Base-by-base conservation (phyloP, 2,113 vertebrate species). In the Larimichthys polyactis region DNA sequence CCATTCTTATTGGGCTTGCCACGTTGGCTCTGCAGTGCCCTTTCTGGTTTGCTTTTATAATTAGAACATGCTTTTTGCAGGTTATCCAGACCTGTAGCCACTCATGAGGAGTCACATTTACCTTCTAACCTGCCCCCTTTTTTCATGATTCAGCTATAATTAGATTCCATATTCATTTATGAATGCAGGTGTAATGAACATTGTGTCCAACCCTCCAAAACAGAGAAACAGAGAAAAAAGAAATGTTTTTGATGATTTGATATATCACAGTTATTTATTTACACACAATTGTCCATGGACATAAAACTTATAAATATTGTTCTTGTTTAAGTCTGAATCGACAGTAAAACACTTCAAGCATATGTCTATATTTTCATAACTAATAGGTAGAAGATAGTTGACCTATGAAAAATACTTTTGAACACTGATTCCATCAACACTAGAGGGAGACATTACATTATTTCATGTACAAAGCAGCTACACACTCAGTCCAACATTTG, bases 371-470 rank as follows among this genome's bases (percentile, higher is more conserved):
- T 15, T 52, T 32, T 52, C 15, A 57, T 40, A 74, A 36, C 1
- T 16, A 24, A 73, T 36, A 51, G 27, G 4, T 29, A 57, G 20
- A 36, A 54, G 11, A 74, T 19, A 27, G 24, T 16, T 24, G 22
- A 69, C 16, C 17, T 19, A 52, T 11, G 54, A 20, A 62, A 54
- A 46, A 55, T 57, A 48, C 9, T 78, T 77, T 68, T 67, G 27
- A 73, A 64, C 64, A 77, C 20, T 40, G 15, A 69, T 75, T 85
- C 17, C 19, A 68, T 51, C 36, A 90, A 89, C 92, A 90, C 90
- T 87, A 90, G 92, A 92, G 86, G 92, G 90, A 87, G 91, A 88
- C 86, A 90, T 92, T 90, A 86, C 78, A 88, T 84, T 80, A 69
- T 62, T 48, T 58, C 66, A 36, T 78, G 66, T 79, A 49, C 65